Percentiles rank a stretch among this genome's conserved stretches.
Conservation (phyloP, 2,888 invertebrate species). For the Rhaphigaster nebulosa region DNA sequence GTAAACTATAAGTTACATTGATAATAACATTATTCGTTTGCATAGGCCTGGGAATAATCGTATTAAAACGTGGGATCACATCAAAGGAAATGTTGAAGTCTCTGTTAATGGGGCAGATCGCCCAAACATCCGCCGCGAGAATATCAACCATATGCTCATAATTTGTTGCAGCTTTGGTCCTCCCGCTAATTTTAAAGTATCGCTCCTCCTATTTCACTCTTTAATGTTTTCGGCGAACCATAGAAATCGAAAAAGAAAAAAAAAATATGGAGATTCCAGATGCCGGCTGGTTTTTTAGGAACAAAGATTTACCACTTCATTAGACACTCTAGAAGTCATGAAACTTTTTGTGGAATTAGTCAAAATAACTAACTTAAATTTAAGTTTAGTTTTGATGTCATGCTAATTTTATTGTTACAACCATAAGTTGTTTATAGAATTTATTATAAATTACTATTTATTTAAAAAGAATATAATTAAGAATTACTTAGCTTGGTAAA, state of each 20-base stretch:
- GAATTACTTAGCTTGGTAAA: no score
- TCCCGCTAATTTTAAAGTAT: constrained; percentile 7
- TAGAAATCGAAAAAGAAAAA: neutral
- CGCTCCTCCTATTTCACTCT: neutral
- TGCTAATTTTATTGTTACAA: neutral
- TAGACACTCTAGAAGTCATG: neutral
- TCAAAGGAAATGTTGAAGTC: constrained; percentile 34
- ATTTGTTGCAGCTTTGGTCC: constrained; percentile 2
- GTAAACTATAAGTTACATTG: neutral
- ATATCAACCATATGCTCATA: constrained; percentile 19
- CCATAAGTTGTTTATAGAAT: no score
- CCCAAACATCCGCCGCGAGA: constrained; percentile 34
- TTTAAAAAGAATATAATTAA: no score
- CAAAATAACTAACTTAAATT: neutral
- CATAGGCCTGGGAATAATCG: neutral
- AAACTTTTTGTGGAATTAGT: neutral
- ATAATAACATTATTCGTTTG: neutral
- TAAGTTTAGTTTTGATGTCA: neutral
- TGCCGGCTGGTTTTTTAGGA: neutral
- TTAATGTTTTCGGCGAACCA: neutral
- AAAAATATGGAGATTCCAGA: neutral
- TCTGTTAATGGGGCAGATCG: constrained; percentile 22
- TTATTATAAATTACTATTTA: no score
- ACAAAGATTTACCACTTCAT: neutral
- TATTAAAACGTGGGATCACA: neutral